These are phyloP conservation scores for Suricata suricatta DNA, from an alignment of 2,113 vertebrate genomes.

Conservation along the genomic window DNA sequence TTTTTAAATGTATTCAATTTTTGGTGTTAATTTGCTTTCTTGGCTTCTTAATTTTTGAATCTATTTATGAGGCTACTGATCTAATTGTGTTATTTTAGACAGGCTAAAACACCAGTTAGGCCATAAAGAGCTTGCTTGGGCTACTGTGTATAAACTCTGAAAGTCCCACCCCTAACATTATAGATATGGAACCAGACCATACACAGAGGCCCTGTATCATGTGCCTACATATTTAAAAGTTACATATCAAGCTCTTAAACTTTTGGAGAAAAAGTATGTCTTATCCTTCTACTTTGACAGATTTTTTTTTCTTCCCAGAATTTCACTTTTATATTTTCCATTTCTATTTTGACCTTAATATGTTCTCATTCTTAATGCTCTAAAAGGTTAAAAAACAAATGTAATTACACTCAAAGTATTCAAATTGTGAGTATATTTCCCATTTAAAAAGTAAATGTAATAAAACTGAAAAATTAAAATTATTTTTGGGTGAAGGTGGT, in stretches of 20 bases:
- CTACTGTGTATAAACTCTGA: neutral
- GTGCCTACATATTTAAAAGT: neutral
- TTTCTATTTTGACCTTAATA: neutral
- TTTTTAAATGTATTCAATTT: neutral
- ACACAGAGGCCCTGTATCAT: neutral
- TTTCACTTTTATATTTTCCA: neutral
- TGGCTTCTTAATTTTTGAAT: neutral
- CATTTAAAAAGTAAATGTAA: conserved; percentile 1
- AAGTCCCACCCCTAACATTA: neutral
- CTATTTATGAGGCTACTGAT: neutral
- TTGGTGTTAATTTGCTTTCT: neutral
- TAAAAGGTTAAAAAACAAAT: neutral
- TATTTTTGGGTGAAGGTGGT: neutral
- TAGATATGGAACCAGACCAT: neutral
- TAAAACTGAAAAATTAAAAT: neutral
- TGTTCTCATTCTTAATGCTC: neutral
- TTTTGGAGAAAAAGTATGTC: neutral
- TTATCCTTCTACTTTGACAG: neutral
- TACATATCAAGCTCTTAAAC: neutral
- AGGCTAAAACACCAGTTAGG: neutral
- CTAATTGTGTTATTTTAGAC: conserved; percentile 1
- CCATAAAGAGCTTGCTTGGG: neutral
- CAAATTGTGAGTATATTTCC: neutral
- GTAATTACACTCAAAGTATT: neutral
- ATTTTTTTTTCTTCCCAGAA: conserved; percentile 21